Conservation (phyloP, 2,113 vertebrate species). For the Chamaetylas fuelleborni region DNA sequence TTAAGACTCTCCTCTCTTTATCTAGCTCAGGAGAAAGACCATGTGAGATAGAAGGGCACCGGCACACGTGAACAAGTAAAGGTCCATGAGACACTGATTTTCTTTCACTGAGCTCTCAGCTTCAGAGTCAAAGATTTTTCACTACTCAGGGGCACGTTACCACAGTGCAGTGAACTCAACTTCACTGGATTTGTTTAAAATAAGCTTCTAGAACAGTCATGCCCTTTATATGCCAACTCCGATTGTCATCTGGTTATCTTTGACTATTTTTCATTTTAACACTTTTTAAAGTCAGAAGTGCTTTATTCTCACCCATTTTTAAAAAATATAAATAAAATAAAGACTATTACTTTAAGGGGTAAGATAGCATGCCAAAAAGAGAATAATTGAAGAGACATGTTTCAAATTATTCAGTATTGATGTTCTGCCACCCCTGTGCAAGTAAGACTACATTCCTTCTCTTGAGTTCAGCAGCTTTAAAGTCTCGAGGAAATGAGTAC, state of each 20-base stretch:
- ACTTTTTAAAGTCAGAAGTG: neutral
- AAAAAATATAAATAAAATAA: neutral
- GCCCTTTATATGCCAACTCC: conserved; percentile 20
- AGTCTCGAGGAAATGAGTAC: neutral
- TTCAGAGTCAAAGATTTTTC: neutral
- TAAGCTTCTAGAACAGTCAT: neutral
- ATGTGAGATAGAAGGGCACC: neutral
- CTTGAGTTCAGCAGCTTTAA: neutral
- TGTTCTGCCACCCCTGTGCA: neutral
- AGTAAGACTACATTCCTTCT: neutral
- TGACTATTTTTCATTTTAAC: neutral
- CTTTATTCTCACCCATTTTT: neutral
- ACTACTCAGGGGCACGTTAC: neutral
- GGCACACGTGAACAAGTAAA: neutral
- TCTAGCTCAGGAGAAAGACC: neutral
- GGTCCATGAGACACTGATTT: fast-evolving
- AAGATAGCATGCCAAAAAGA: neutral
- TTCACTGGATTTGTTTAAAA: neutral
- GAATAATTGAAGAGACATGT: neutral
- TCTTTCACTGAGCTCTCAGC: neutral
- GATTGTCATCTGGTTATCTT: neutral
- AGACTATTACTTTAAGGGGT: neutral
- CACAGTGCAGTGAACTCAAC: neutral
- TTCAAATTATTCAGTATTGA: neutral
- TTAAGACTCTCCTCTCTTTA: conserved; percentile 18